Evolutionary conservation across 2,888 invertebrate genomes (phyloP).

Genomic region (Lottia scabra): DNA sequence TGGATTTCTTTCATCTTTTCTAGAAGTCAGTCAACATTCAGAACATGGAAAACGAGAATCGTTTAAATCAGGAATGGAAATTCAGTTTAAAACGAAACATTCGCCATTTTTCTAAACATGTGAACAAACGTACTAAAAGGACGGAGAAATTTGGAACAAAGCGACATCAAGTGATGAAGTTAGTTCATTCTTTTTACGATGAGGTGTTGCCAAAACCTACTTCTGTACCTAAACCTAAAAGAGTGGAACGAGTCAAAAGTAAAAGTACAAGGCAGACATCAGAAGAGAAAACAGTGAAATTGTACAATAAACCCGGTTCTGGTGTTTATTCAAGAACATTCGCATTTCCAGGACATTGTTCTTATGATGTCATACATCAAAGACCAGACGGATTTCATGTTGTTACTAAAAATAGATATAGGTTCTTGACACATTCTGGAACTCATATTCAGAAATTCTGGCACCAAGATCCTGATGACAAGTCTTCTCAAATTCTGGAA

Average conservation of each 20-base stretch:
- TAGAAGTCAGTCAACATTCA: too few relatives aligned
- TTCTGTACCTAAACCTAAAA: background rate
- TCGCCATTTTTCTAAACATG: background rate
- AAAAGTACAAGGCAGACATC: background rate
- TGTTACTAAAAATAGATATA: background rate
- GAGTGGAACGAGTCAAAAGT: background rate
- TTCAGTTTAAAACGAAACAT: background rate
- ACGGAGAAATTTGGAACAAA: background rate
- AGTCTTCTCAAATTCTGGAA: too few relatives aligned
- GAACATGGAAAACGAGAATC: too few relatives aligned
- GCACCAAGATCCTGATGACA: too few relatives aligned
- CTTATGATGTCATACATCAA: background rate
- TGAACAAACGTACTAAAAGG: background rate
- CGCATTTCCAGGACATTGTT: background rate
- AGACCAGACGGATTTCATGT: background rate
- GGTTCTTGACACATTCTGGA: background rate
- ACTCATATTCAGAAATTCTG: background rate
- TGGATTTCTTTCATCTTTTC: too few relatives aligned
- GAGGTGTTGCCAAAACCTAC: background rate
- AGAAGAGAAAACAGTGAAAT: background rate
- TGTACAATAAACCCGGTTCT: background rate
- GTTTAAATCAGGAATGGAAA: too few relatives aligned
- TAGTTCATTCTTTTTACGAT: background rate
- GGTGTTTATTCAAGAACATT: background rate
- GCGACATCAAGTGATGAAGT: background rate